phyloP scores from a whole-genome alignment of 2,113 vertebrate genomes.

The Nothocercus nigrocapillus region DNA sequence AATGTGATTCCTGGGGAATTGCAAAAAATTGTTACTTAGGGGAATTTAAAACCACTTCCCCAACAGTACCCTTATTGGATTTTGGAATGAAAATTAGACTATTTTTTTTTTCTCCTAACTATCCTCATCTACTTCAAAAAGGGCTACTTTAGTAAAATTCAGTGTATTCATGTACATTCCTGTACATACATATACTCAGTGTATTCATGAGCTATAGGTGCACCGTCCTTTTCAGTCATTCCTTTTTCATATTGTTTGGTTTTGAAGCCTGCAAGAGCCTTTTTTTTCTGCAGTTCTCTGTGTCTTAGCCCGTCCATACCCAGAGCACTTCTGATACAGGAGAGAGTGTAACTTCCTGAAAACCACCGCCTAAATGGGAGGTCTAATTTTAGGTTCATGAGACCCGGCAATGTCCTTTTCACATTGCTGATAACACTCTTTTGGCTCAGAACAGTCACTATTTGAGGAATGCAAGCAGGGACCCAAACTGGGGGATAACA shows the following conservation, averaged over 20 bases:
- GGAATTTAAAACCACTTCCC: neutral
- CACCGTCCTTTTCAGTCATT: neutral
- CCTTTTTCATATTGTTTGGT: neutral
- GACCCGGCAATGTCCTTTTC: slow-evolving; percentile 64
- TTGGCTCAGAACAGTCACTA: neutral
- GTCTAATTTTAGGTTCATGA: slow-evolving; percentile 70
- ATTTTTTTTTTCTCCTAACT: neutral
- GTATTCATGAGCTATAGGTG: neutral
- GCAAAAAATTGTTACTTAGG: neutral
- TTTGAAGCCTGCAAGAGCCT: neutral
- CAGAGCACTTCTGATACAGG: neutral
- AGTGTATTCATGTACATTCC: too few relatives aligned
- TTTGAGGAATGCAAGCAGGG: slow-evolving; percentile 8
- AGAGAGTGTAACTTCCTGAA: neutral
- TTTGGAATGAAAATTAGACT: neutral
- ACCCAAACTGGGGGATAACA: neutral
- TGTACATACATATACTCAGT: neutral
- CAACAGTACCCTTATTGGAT: neutral
- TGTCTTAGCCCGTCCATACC: neutral
- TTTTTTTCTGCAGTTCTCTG: neutral
- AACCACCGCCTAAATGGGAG: slow-evolving; percentile 41
- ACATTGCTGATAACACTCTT: neutral
- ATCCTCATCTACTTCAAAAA: neutral
- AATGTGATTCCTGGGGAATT: neutral
- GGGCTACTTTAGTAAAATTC: neutral